Conservation (phyloP, 2,888 invertebrate genomes). For the Heliconius cydno region DNA sequence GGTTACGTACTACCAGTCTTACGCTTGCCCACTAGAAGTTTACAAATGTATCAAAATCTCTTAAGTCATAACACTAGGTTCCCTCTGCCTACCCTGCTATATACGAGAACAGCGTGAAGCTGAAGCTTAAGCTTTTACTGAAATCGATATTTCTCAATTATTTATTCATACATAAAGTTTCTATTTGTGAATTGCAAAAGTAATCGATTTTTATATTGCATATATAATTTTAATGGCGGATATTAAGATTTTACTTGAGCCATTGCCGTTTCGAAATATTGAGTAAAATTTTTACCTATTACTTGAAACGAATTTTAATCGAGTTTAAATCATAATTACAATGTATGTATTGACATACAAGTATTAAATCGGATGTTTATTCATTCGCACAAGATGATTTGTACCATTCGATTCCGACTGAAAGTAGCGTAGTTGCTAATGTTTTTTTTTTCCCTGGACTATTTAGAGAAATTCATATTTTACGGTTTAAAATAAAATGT, state of each 20-base stretch:
- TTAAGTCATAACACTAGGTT: too few relatives aligned
- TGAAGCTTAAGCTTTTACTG: not conserved
- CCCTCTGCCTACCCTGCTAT: too few relatives aligned
- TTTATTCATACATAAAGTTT: not conserved
- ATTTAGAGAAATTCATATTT: too few relatives aligned
- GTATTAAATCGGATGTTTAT: not conserved
- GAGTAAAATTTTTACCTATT: not conserved
- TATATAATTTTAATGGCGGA: not conserved
- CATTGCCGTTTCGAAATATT: not conserved
- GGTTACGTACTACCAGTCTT: too few relatives aligned
- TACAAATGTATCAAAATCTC: too few relatives aligned
- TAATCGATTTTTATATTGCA: constrained; percentile 5
- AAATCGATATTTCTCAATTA: constrained; percentile 1
- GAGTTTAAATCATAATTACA: not conserved
- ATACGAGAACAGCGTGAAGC: too few relatives aligned
- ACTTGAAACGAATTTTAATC: not conserved
- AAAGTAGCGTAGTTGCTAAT: too few relatives aligned
- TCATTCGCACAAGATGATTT: too few relatives aligned
- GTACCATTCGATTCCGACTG: too few relatives aligned
- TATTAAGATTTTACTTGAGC: not conserved
- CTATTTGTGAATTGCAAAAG: constrained; percentile 4
- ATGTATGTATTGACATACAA: not conserved
- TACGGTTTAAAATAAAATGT: too few relatives aligned
- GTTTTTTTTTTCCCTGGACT: too few relatives aligned
- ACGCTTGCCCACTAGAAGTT: too few relatives aligned